Evolutionary conservation across 1,140 invertebrate genomes (phyloP).

Genomic region (Steinernema khuongi): DNA sequence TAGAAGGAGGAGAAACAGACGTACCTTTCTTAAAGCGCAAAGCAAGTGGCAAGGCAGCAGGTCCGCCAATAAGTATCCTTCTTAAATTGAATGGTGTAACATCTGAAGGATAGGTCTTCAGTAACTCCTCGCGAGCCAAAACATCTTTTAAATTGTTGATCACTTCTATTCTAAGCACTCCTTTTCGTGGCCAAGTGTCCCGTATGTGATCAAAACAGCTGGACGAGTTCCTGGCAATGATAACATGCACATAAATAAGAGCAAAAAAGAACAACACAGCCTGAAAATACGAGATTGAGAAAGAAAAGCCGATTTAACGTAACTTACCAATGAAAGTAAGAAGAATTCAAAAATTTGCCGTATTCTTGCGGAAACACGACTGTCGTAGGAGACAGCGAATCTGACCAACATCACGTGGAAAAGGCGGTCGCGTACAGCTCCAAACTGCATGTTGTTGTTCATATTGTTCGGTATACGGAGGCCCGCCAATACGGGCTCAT

Average conservation of each 20-base stretch:
- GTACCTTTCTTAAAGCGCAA: conserved; percentile 17
- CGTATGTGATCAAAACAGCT: conserved; percentile 85
- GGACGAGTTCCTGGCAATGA: conserved; percentile 82
- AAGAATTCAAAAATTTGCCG: conserved; percentile 83
- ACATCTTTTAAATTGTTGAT: conserved; percentile 65
- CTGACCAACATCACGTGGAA: conserved; percentile 91
- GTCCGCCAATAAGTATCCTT: conserved; percentile 30
- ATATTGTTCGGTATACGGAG: background rate
- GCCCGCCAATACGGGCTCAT: background rate
- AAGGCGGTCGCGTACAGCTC: conserved; percentile 74
- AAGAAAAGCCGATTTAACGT: background rate
- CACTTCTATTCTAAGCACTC: conserved; percentile 91
- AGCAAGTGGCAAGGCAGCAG: conserved; percentile 20
- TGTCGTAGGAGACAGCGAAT: conserved; percentile 79
- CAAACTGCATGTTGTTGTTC: conserved; percentile 25
- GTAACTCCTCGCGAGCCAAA: conserved; percentile 22
- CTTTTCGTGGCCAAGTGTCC: conserved; percentile 85
- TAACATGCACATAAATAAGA: conserved; percentile 86
- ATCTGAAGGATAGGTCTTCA: conserved; percentile 19
- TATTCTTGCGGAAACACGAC: conserved; percentile 76
- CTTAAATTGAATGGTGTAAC: conserved; percentile 12
- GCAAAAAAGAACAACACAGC: conserved; percentile 82
- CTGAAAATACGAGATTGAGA: conserved; percentile 61
- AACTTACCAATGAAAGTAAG: conserved; percentile 65
- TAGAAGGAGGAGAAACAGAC: background rate